Evolutionary conservation across 2,113 vertebrate species (phyloP).

Genomic region (Eulemur macaco): DNA sequence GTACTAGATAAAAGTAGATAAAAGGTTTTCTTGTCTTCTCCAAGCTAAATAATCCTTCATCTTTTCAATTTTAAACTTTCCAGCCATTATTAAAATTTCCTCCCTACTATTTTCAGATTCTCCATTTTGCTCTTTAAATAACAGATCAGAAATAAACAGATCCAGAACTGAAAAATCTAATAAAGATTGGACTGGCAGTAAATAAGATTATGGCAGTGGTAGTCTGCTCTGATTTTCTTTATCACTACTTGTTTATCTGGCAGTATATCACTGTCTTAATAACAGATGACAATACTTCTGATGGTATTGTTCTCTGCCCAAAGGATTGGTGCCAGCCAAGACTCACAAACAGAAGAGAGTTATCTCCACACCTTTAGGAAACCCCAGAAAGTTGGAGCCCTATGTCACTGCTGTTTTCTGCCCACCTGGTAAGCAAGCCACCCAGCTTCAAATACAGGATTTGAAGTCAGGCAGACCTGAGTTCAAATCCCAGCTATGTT

Average conservation of each 20-base stretch:
- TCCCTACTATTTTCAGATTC: slow-evolving; percentile 15
- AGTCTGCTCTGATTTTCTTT: neutral
- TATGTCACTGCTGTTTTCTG: neutral
- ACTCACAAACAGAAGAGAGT: neutral
- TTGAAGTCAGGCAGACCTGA: neutral
- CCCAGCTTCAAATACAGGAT: neutral
- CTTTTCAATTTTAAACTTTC: slow-evolving; percentile 6
- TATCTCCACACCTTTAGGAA: neutral
- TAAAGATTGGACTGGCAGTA: neutral
- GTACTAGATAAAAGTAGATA: neutral
- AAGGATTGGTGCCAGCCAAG: neutral
- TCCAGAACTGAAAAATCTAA: slow-evolving; percentile 6
- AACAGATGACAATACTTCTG: neutral
- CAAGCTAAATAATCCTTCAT: neutral
- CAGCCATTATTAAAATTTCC: neutral
- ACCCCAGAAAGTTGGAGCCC: accelerated
- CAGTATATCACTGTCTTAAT: neutral
- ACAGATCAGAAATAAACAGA: slow-evolving; percentile 14
- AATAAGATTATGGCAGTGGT: neutral
- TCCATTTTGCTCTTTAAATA: neutral
- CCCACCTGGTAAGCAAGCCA: neutral
- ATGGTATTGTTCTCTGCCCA: neutral
- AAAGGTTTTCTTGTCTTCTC: neutral
- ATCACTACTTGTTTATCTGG: neutral
- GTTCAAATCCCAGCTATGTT: neutral